phyloP scores from a whole-genome alignment of 2,113 vertebrate genomes.

The Motacilla tschutschensis region DNA sequence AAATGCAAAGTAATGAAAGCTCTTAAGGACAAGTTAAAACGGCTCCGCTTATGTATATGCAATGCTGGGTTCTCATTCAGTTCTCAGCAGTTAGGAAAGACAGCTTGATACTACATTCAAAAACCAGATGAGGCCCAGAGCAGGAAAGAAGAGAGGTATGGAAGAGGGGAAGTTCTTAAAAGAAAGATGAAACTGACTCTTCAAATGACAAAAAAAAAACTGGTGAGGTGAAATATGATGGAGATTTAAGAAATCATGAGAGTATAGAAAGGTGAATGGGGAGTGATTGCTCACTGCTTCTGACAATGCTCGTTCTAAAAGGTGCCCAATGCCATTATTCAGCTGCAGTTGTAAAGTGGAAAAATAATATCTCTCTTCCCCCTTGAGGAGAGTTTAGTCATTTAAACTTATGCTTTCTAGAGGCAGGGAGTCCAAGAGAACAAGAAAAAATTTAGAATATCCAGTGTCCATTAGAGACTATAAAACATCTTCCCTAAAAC shows the following conservation, averaged over 20 bases:
- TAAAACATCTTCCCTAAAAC: background rate
- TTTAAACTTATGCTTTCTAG: background rate
- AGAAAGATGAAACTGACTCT: constrained; percentile 16
- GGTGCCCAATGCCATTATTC: constrained; percentile 45
- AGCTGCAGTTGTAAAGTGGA: background rate
- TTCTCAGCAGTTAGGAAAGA: background rate
- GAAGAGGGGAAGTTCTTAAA: background rate
- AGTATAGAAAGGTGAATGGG: constrained; percentile 54
- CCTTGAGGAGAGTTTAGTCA: background rate
- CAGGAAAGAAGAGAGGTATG: background rate
- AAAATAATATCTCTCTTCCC: background rate
- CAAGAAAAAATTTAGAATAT: background rate
- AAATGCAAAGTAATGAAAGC: constrained; percentile 37
- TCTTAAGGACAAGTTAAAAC: constrained; percentile 25
- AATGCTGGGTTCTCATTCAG: constrained; percentile 1
- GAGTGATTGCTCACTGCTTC: constrained; percentile 57
- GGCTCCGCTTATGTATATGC: background rate
- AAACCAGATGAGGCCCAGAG: background rate
- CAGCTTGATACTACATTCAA: background rate
- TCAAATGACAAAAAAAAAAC: background rate
- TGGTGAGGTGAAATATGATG: constrained; percentile 8
- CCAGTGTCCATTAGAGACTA: background rate
- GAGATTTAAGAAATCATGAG: constrained; percentile 36
- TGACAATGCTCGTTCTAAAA: constrained; percentile 42
- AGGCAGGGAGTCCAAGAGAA: background rate